Conservation (phyloP, 2,888 invertebrate genomes). For the Drosophila recens region DNA sequence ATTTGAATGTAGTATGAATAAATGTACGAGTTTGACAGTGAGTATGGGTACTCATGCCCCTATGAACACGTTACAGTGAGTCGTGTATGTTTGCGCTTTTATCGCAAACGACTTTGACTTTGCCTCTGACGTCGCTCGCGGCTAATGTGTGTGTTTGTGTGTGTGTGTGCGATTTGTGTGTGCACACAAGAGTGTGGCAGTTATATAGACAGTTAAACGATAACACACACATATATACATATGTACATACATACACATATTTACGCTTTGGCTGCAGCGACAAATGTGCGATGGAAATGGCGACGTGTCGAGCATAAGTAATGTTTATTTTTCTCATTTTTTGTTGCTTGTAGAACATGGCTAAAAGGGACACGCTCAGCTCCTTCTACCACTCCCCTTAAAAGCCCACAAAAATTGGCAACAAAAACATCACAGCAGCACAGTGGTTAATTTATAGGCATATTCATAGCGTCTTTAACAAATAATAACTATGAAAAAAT, state of each 20-base stretch:
- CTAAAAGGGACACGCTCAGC: slow-evolving; percentile 9
- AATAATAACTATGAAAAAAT: neutral
- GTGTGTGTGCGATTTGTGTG: slow-evolving; percentile 5
- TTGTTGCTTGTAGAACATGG: slow-evolving; percentile 56
- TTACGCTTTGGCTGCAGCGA: slow-evolving; percentile 54
- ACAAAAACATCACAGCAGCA: slow-evolving; percentile 19
- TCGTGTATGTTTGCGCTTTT: slow-evolving; percentile 55
- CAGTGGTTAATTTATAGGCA: slow-evolving; percentile 3
- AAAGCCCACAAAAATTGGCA: slow-evolving; percentile 39
- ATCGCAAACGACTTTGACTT: slow-evolving; percentile 64
- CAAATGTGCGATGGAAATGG: slow-evolving; percentile 39
- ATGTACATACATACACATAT: slow-evolving; percentile 26
- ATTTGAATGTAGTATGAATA: slow-evolving; percentile 50
- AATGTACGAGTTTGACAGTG: slow-evolving; percentile 1
- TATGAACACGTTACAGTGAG: slow-evolving; percentile 18
- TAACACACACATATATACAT: slow-evolving; percentile 49
- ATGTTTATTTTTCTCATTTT: slow-evolving; percentile 63
- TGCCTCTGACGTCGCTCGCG: slow-evolving; percentile 33
- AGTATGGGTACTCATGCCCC: slow-evolving; percentile 18
- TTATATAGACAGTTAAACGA: slow-evolving; percentile 62
- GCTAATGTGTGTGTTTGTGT: slow-evolving; percentile 2
- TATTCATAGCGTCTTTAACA: neutral
- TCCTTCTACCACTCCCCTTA: neutral
- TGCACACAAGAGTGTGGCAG: slow-evolving; percentile 21
- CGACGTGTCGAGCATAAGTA: slow-evolving; percentile 74